A percentile compares a stretch with the other conserved stretches of the same genome.
phyloP scores from a whole-genome alignment of 2,113 vertebrate genomes.

The Psephotus haematonotus region DNA sequence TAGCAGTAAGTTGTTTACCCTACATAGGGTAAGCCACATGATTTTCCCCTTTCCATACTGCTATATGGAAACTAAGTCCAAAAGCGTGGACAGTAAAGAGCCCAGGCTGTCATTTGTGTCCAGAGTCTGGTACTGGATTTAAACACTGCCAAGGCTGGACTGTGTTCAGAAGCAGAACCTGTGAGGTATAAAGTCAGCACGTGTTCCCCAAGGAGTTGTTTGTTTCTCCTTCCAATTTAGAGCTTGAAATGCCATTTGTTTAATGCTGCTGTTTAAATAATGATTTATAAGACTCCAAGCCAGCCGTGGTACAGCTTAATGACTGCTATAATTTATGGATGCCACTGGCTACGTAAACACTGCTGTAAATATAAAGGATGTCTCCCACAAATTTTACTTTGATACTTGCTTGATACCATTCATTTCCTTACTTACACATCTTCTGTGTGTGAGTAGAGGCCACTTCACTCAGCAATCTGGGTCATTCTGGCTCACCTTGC shows the following conservation, averaged over 20 bases:
- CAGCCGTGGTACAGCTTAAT: constrained; percentile 59
- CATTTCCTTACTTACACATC: constrained; percentile 10
- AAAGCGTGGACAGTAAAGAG: neutral
- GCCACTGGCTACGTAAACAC: constrained; percentile 56
- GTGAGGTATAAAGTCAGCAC: neutral
- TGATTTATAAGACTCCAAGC: constrained; percentile 70
- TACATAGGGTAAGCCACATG: neutral
- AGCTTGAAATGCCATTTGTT: constrained; percentile 57
- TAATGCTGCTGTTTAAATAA: constrained; percentile 69
- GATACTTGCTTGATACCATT: constrained; percentile 45
- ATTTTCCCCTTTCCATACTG: neutral
- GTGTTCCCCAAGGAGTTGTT: constrained; percentile 5
- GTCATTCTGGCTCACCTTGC: neutral
- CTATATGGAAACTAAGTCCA: neutral
- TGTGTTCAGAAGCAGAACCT: neutral
- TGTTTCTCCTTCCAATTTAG: constrained; percentile 52
- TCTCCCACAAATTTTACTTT: constrained; percentile 58
- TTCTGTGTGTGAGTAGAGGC: neutral
- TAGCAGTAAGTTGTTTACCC: neutral
- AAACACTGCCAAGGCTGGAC: neutral
- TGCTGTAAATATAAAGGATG: constrained; percentile 67
- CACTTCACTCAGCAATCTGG: neutral
- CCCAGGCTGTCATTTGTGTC: neutral
- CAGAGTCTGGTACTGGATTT: neutral
- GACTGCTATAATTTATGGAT: constrained; percentile 73